Conservation (phyloP, 2,888 invertebrate genomes). For the Zele albiditarsus region DNA sequence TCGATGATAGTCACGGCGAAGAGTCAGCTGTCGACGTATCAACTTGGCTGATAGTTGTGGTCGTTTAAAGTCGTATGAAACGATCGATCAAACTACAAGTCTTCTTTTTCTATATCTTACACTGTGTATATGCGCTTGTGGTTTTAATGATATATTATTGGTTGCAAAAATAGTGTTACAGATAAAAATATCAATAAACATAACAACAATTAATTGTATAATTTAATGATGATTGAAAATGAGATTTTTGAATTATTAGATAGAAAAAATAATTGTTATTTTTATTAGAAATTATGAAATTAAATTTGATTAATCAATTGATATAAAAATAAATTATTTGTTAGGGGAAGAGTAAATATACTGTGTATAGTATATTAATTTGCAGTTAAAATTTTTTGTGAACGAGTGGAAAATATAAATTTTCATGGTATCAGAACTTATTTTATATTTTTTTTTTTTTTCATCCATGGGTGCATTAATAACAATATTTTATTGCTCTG, state of each 20-base stretch:
- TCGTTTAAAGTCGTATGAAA: not conserved
- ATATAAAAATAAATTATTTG: too few relatives aligned
- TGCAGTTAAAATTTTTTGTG: too few relatives aligned
- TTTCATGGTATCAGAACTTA: too few relatives aligned
- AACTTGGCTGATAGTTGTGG: constrained; percentile 20
- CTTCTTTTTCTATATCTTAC: not conserved
- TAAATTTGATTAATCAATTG: too few relatives aligned
- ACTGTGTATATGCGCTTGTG: not conserved
- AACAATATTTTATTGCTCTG: not conserved
- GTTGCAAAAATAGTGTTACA: not conserved
- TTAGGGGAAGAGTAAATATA: too few relatives aligned
- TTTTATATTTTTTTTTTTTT: not conserved
- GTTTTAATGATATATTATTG: not conserved
- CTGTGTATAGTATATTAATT: too few relatives aligned
- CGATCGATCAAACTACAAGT: constrained; percentile 20
- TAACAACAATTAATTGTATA: too few relatives aligned
- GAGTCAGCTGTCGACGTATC: constrained; percentile 25
- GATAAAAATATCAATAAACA: not conserved
- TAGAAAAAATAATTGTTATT: too few relatives aligned
- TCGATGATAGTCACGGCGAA: not conserved
- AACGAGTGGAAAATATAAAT: too few relatives aligned
- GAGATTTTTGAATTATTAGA: too few relatives aligned
- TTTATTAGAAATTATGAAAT: too few relatives aligned
- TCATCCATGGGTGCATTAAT: not conserved
- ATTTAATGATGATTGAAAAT: too few relatives aligned